Conservation (phyloP, 2,113 vertebrate species). For the Cryptomyrus ogoouensis region DNA sequence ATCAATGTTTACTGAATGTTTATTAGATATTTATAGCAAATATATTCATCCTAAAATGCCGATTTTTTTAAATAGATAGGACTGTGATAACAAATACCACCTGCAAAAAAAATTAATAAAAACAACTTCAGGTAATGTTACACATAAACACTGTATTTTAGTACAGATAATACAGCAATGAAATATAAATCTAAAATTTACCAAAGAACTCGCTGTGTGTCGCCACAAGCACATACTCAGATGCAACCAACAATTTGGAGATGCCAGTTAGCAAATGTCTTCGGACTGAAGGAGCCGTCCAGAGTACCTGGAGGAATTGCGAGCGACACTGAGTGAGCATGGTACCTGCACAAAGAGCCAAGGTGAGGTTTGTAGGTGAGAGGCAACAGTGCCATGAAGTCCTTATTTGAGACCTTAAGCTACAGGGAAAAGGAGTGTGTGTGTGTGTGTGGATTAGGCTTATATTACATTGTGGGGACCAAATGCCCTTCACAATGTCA, state of each 20-base stretch:
- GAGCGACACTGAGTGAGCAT: neutral
- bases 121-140: neutral
- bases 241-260: neutral
- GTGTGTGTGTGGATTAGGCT: too few species aligned
- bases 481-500: too few species aligned
- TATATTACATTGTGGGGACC: too few species aligned
- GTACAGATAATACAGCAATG: neutral
- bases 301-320: neutral
- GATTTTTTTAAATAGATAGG: neutral
- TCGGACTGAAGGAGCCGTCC: neutral
- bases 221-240: neutral
- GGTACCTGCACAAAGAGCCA: neutral
- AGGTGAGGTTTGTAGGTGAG: neutral
- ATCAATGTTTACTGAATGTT: neutral
- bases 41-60: neutral
- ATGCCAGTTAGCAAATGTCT: neutral
- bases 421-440: neutral
- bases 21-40: neutral
- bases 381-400: neutral
- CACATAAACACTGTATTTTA: neutral
- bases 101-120: neutral
- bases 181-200: neutral
- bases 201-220: neutral
- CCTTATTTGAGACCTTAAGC: neutral
- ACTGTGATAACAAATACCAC: neutral